These are phyloP conservation scores for Pseudobourletiella spinata DNA, from an alignment of 1,140 invertebrate genomes.

Conservation along the genomic window DNA sequence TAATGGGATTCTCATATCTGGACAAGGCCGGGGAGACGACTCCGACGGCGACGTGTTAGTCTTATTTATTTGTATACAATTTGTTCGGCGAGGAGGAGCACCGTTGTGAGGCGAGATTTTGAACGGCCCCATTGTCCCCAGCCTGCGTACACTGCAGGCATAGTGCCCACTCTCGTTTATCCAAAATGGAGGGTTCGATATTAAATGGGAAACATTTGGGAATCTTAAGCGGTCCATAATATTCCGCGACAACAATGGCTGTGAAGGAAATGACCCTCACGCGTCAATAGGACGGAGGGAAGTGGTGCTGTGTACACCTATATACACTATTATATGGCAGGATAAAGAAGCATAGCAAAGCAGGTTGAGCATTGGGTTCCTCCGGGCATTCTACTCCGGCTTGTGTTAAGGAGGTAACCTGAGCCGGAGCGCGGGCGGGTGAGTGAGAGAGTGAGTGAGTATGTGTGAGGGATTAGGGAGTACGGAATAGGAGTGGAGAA, in stretches of 20 bases:
- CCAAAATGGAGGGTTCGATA: too few species aligned
- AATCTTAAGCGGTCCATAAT: too few species aligned
- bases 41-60: background rate
- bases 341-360: background rate
- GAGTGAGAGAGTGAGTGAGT: too few species aligned
- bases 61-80: background rate
- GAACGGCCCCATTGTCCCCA: too few species aligned
- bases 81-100: background rate
- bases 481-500: background rate
- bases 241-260: background rate
- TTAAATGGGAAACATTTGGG: too few species aligned
- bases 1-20: background rate
- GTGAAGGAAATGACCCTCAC: constrained; percentile 3
- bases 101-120: background rate
- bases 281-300: background rate
- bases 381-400: background rate
- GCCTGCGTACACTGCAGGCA: too few species aligned
- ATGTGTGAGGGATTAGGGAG: background rate
- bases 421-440: too few species aligned
- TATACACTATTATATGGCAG: background rate
- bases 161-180: too few species aligned
- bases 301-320: background rate
- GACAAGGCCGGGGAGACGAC: too few species aligned
- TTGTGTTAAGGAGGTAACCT: too few species aligned
- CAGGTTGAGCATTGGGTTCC: background rate